A percentile compares a stretch with the other conserved stretches of the same genome.
phyloP scores from a whole-genome alignment of 1,140 invertebrate species.

The Saccostrea glomerata region DNA sequence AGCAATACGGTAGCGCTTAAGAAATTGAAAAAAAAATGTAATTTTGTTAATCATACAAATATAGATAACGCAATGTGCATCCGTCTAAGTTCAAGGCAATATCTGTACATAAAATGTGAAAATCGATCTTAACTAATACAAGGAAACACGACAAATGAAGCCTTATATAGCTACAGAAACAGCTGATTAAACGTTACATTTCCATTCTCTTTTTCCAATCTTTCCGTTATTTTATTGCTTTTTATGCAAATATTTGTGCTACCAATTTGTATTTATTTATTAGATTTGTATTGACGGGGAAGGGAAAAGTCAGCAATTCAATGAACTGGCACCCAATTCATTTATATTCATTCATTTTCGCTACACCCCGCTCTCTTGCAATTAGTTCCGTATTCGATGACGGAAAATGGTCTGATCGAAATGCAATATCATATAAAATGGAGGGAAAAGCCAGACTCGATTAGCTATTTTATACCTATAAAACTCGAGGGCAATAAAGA shows the following conservation, averaged over 20 bases:
- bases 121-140: no score
- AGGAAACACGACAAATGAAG: no score
- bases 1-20: no score
- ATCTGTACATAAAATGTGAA: no score
- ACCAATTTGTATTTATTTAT: conserved; percentile 35
- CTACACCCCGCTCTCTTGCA: background rate
- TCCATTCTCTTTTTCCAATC: background rate
- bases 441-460: background rate
- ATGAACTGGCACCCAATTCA: background rate
- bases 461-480: background rate
- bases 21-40: no score
- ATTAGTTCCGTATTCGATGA: background rate
- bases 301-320: conserved; percentile 11
- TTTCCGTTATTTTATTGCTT: background rate
- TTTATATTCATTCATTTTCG: conserved; percentile 21
- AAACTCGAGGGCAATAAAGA: no score
- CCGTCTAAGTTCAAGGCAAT: no score
- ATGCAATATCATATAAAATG: background rate
- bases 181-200: background rate
- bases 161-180: background rate
- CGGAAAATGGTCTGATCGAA: background rate
- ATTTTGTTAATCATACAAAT: no score
- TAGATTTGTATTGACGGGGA: conserved; percentile 16
- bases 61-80: no score
- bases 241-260: conserved; percentile 15